Evolutionary conservation across 2,113 vertebrate genomes (phyloP), one percentile per base, ranked within the genome.

Genomic region (Nothoprocta pentlandii): DNA sequence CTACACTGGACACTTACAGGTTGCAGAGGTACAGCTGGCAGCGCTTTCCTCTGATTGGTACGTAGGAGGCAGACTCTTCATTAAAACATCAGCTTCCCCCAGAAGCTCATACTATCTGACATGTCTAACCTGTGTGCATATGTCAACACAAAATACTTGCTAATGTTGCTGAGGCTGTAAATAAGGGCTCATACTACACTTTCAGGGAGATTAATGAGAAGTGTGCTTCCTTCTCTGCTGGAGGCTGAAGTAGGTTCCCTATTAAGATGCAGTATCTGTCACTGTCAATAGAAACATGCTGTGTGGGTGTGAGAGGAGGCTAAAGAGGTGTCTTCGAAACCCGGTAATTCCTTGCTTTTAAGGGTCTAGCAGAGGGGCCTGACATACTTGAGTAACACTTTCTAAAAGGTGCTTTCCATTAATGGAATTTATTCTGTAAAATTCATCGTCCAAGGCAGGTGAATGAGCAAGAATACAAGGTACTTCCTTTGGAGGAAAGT

Each of bases 211-310:
- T 96, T 96, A 96, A 97, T 97, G 92, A 92, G 80, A 89, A 25
- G 88, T 92, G 85, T 86, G 92, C 73, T 95, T 97, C 94, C 88
- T 94, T 94, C 92, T 76, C 94, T 93, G 94, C 83, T 96, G 96
- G 96, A 94, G 73, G 66, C 94, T 92, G 92, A 59, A 95, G 90
- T 81, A 90, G 85, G 94, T 90, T 95, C 88, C 94, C 90, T 93
- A 95, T 96, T 97, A 97, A 96, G 93, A 95, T 95, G 94, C 88
- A 88, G 85, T 95, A 95, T 93, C 94, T 97, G 96, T 97, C 95
- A 96, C 77, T 95, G 96, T 93, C 95, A 95, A 96, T 93, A 95
- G 92, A 97, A 88, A 95, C 87, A 78, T 69, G 92, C 92, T 95
- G 95, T 84, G 80, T 95, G 90, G 93, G 93, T 95, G 94, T 90